Base-by-base conservation (phyloP, 2,113 vertebrate species). In the Pygoscelis antarcticus region DNA sequence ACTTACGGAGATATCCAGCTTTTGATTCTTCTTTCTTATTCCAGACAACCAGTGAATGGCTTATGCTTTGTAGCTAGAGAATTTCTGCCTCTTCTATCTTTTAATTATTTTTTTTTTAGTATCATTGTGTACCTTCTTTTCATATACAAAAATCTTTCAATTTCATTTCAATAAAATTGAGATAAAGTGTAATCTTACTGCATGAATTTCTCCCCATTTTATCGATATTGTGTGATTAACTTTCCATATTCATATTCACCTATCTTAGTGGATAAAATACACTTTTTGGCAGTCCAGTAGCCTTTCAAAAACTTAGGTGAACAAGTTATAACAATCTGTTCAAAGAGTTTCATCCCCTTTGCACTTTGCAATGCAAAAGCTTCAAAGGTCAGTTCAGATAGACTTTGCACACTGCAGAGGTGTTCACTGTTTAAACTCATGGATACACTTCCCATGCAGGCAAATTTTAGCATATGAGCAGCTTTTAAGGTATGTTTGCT, bases 381-480 rank as follows among this genome's bases (percentile, higher is more conserved):
- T 79, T 91, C 84, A 87, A 93, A 95, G 91, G 74, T 96, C 81
- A 52, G 32, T 90, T 97, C 83, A 91, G 80, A 84, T 6, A 89
- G 80, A 84, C 55, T 89, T 95, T 68, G 44, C 77, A 61, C 46
- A 38, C 49, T 54, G 42, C 38, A 76, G 52, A 90, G 47, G 9
- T 54, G 36, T 70, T 90, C 54, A 23, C 64, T 61, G 71, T 84
- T 91, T 87, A 75, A 92, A 79, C 27, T 84, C n/a, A 21, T 11
- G 21, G 38, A 57, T 52, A 64, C 5, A 20, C 22, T 83, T 57
- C 61, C 87, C 58, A 79, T 58, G 40, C 7, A 64, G 36, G 25
- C 13, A 82, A 65, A 51, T 69, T 76, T 75, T 71, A 79, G 18
- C 23, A 25, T 65, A 49, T 27, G 13, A 77, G 11, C 14, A 76